Conservation (phyloP, 2,888 invertebrate species). For the Malthinus flaveolus region DNA sequence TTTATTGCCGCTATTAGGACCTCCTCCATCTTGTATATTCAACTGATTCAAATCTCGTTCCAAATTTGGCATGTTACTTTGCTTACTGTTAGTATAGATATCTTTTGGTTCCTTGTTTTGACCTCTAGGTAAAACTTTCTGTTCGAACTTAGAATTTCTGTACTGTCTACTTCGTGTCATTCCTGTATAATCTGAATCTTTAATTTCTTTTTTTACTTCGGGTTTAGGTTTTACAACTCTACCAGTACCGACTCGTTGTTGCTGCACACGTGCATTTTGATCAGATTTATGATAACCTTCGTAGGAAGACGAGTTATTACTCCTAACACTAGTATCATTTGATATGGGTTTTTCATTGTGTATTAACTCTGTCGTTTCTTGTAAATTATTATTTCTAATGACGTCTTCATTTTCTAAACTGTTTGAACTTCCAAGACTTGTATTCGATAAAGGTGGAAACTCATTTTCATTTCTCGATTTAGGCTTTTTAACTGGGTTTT, state of each 20-base stretch:
- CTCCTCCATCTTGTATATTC: slow-evolving; percentile 42
- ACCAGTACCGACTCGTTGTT: slow-evolving; percentile 41
- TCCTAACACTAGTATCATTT: slow-evolving; percentile 7
- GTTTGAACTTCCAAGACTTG: slow-evolving; percentile 4
- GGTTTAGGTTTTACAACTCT: slow-evolving; percentile 44
- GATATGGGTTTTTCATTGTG: slow-evolving; percentile 7
- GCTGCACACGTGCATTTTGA: slow-evolving; percentile 30
- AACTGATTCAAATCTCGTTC: slow-evolving; percentile 48
- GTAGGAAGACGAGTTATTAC: neutral
- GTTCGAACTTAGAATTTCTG: slow-evolving; percentile 41
- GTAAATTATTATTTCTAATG: slow-evolving; percentile 7
- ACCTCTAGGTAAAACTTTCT: slow-evolving; percentile 35
- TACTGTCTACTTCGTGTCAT: slow-evolving; percentile 48
- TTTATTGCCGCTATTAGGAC: slow-evolving; percentile 30
- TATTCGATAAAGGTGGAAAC: slow-evolving; percentile 26
- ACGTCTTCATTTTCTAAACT: slow-evolving; percentile 54
- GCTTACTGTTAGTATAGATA: slow-evolving; percentile 45
- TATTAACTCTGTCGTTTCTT: slow-evolving; percentile 5
- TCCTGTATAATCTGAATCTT: slow-evolving; percentile 50
- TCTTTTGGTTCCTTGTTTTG: slow-evolving; percentile 28
- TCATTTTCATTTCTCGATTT: slow-evolving; percentile 43
- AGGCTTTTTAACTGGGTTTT: slow-evolving; percentile 40
- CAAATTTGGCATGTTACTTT: slow-evolving; percentile 36
- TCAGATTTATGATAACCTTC: slow-evolving; percentile 17
- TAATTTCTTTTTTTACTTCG: slow-evolving; percentile 41